Evolutionary conservation across 2,888 invertebrate species (phyloP), one percentile per base, ranked within the genome.

Genomic region (Drosophila merina): DNA sequence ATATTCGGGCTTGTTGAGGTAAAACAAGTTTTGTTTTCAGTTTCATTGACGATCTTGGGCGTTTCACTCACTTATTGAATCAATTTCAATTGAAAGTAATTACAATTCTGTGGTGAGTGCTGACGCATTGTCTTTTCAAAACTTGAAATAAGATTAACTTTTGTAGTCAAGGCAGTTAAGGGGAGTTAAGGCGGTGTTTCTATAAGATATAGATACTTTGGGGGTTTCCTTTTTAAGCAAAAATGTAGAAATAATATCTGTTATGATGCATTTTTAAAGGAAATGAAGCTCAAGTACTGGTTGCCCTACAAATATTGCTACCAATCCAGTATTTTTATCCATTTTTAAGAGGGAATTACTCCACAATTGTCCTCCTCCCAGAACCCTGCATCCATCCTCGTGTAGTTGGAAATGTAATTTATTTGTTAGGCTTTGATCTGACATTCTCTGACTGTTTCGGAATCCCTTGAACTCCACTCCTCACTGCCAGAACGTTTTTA

Each of bases 41-140:
- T 82, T 79, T 75, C 70, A 57, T 67, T 77, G 51, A 57, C 69
- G 64, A 79, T 79, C 72, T 82, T 79, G 73, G 64, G 63, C 38
- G 59, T 66, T 63, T 64, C 67, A 25, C 52, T 64, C 67, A 25
- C 52, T 63, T 45, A 55, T 54, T 63, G 57, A 76, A 73, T 77
- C 63, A 73, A 74, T 66, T 76, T 64, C 77, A 82, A 77, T 84
- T 79, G 82, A 83, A 81, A 67, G 70, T 67, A 81, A 77, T 76
- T 72, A 50, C 57, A 59, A 40, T 68, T 62, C 79, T 64, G 55
- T 51, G 69, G 31, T 36, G 12, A 60, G 33, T 48, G 28, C 40
- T 58, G 60, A 62, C 60, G 58, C 58, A 48, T 49, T 68, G 57
- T 47, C 51, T 33, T 31, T 52, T 54, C 40, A 75, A 73, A 69